Evolutionary conservation across 2,888 invertebrate genomes (phyloP), one percentile per base, ranked within the genome.

Genomic region (Callyntrura guangdongensis): DNA sequence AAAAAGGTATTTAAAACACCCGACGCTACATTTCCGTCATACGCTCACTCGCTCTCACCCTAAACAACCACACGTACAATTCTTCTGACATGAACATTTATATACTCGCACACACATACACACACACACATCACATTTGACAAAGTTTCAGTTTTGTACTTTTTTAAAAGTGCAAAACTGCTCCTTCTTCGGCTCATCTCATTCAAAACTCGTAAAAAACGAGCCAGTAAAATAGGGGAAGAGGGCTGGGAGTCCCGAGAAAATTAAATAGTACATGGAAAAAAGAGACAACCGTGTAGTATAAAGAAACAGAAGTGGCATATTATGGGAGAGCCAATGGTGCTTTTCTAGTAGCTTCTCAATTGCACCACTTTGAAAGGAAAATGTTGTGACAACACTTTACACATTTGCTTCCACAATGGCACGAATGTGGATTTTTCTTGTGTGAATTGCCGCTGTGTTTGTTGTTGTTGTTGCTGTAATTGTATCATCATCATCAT

Each of bases 181-280:
- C 85, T 72, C 17, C 64, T 84, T 72, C 74, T 86, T 86, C 90
- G 90, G 90, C 90, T 90, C 90, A 90, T 90, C 89, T 89, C 84
- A 84, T 89, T 84, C 47, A 61, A 89, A 83, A 45, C 49, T 79
- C 87, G 64, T 87, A 87, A 87, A 87, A 69, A 56, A 25, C 14
- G 25, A 74, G 20, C 45, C 12, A 56, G 49, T 61, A 61, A 25
- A 84, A 49, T 67, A 47, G 49, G 8, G 17, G 84, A 49, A 14
- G 47, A 72, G 49, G 45, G 79, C 36, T 6, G n/a, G 77, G 79
- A 59, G 27, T 79, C 79, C 56, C 47, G 20, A 74, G n/a, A 74
- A 69, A 69, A 25, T 25, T 9, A 17, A 4, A 69, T 36, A 36
- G 36, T 36, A 36, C 36, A n/a, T 1, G 4, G 69, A 36, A 69